phyloP scores from a whole-genome alignment of 2,113 vertebrate genomes.

The mouse (Mus musculus) region GRCm39 chr14:119741001-119741500 shows the following conservation, averaged over 20 bases:
- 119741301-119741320: not conserved
- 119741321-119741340: not conserved
- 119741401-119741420: not conserved
- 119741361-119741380: not conserved
- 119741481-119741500: not conserved
- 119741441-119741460: not conserved
- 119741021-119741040: not conserved
- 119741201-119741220: not conserved
- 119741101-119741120: slow-evolving; percentile 36
- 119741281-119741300: not conserved
- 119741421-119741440: not conserved
- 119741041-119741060: not conserved
- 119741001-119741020: not conserved
- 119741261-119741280: not conserved
- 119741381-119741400: not conserved
- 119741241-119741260: not conserved
- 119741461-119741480: not conserved
- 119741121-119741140: not conserved
- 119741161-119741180: not conserved
- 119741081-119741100: slow-evolving; percentile 54
- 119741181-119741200: slow-evolving; percentile 7
- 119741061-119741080: slow-evolving; percentile 23
- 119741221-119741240: slow-evolving; percentile 20
- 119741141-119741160: slow-evolving; percentile 7
- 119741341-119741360: not conserved